Evolutionary conservation across 2,888 invertebrate species (phyloP), one percentile per base, ranked within the genome.

Genomic region (Pristionchus mayeri): DNA sequence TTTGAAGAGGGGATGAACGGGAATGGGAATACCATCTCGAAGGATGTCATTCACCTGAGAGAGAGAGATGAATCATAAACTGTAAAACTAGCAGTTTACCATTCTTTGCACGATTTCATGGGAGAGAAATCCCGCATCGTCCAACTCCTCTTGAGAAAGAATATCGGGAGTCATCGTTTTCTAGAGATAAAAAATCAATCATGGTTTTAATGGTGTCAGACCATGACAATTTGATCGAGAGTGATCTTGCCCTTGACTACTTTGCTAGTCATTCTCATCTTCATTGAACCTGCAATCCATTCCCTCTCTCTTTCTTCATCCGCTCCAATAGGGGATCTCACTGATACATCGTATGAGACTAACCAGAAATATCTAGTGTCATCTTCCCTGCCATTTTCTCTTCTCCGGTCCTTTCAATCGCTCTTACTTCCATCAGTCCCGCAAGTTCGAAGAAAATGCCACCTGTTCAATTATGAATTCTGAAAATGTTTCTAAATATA

Each of bases 1-100:
- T 82, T 89, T 90, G 88, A 92, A 91, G 11, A 92, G 89, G 16
- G 92, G 92, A 86, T 92, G 92, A 21, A 92, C 89, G 24, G 92
- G 92, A 85, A 92, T 92, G 50, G 91, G 90, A 80, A 92, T 90
- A 16, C 92, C 92, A 83, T 92, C 91, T 60, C 88, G 88, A 27
- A 92, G 87, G 84, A 92, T 90, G 79, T 92, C 92, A 85, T 92
- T 92, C 24, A 91, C 88, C 88, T 85, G 24, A 82, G 40, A 67
- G 18, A n/a, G 21, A 37, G 40, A 0, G 13, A 63, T 16, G 37
- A 80, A 27, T 50, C 16, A 11, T n/a, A 50, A n/a, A 18, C 13
- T 30, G 30, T 9, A 18, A n/a, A 13, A 3, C 21, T 27, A 30
- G 54, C 11, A 27, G 2, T 24, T 34, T 48, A 84, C 89, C 89